Percentiles rank a stretch among this genome's conserved stretches.
These are phyloP conservation scores for Ptychoptera albimana DNA, from an alignment of 2,888 invertebrate species.

Conservation along the genomic window DNA sequence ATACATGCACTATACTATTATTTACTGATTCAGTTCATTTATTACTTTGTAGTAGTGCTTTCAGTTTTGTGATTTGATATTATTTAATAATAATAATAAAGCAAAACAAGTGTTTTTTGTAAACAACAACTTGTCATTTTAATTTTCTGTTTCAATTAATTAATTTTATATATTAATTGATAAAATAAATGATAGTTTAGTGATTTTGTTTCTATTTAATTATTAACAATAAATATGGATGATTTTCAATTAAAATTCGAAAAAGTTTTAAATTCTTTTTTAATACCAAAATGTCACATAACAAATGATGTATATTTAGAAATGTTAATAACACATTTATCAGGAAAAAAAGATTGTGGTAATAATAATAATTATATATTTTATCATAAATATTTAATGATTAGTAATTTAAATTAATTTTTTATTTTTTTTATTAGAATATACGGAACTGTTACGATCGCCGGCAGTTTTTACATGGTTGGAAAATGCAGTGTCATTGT, in stretches of 20 bases:
- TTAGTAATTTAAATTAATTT: too few relatives aligned
- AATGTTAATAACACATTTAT: conserved; percentile 42
- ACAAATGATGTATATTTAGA: conserved; percentile 47
- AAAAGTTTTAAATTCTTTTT: conserved; percentile 2
- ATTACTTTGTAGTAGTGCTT: too few relatives aligned
- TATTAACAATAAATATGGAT: background rate
- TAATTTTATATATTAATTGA: too few relatives aligned
- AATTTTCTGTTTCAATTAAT: too few relatives aligned
- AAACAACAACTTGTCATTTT: too few relatives aligned
- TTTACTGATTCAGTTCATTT: too few relatives aligned
- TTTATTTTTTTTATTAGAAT: conserved; percentile 19
- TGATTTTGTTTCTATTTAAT: too few relatives aligned
- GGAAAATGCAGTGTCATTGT: conserved; percentile 14
- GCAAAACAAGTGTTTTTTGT: too few relatives aligned
- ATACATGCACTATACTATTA: too few relatives aligned
- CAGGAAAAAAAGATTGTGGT: conserved; percentile 36
- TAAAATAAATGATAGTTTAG: too few relatives aligned
- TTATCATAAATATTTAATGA: background rate
- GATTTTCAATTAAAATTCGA: background rate
- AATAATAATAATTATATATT: conserved; percentile 4
- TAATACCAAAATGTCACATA: conserved; percentile 37
- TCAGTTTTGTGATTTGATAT: too few relatives aligned
- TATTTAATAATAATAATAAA: too few relatives aligned
- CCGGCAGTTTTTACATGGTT: conserved; percentile 32
- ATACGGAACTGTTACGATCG: conserved; percentile 22